Evolutionary conservation across 2,797 vertebrate species (phyloP).

Genomic region (Gallinago stenura): DNA sequence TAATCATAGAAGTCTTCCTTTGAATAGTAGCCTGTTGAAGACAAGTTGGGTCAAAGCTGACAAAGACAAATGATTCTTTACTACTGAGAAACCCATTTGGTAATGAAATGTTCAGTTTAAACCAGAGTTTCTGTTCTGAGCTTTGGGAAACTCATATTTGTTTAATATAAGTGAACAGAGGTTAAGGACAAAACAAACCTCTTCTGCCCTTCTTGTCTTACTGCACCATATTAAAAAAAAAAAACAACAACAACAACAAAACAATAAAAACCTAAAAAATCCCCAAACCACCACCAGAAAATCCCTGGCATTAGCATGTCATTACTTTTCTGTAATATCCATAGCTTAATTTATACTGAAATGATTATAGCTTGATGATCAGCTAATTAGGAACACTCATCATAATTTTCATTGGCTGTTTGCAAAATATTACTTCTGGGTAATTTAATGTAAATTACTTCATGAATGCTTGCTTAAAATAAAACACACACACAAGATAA

Average conservation of each 20-base stretch:
- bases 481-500: not conserved
- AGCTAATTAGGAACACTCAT: constrained; percentile 85
- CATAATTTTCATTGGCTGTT: constrained; percentile 83
- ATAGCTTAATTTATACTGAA: constrained; percentile 83
- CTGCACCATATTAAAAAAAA: constrained; percentile 21
- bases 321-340: constrained; percentile 80
- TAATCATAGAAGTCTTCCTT: constrained; percentile 31
- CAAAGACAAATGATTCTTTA: not conserved
- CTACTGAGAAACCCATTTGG: not conserved
- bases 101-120: constrained; percentile 20
- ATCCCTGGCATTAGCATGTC: constrained; percentile 59
- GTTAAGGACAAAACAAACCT: constrained; percentile 42
- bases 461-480: constrained; percentile 56
- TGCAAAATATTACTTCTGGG: constrained; percentile 83
- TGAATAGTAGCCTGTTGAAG: constrained; percentile 48
- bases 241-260: not conserved
- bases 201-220: constrained; percentile 54
- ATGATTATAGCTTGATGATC: constrained; percentile 83
- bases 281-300: not conserved
- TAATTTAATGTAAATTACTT: constrained; percentile 82
- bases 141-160: constrained; percentile 56
- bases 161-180: constrained; percentile 34
- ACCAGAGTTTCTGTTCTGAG: not conserved
- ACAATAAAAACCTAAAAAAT: not conserved
- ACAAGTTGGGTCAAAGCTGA: constrained; percentile 27